phyloP scores from a whole-genome alignment of 2,797 vertebrate species.

The Monodelphis domestica region DNA sequence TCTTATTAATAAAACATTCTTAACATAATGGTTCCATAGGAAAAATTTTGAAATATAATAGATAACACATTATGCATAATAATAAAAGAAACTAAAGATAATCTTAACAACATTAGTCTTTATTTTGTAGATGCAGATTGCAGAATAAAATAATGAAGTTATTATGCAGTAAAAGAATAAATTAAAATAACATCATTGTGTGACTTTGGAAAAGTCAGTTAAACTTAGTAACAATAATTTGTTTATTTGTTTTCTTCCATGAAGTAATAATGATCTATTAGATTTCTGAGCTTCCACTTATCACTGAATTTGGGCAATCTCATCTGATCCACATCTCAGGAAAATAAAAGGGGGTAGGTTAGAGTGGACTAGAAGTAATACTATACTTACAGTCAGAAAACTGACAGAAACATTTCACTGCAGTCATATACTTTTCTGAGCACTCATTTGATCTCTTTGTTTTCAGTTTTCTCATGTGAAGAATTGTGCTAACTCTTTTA shows the following conservation, averaged over 20 bases:
- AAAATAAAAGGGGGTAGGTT: not conserved
- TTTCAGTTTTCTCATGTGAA: not conserved
- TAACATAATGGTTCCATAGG: conserved; percentile 61
- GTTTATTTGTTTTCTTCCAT: not conserved
- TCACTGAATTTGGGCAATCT: not conserved
- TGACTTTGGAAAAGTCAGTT: not conserved
- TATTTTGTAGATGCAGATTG: not conserved
- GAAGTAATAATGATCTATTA: not conserved
- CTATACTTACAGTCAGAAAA: not conserved
- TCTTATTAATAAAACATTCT: conserved; percentile 73
- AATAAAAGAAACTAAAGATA: conserved; percentile 57
- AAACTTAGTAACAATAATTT: not conserved
- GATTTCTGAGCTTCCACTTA: not conserved
- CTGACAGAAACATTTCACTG: not conserved
- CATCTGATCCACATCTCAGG: not conserved
- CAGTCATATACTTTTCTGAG: not conserved
- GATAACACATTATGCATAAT: conserved; percentile 63
- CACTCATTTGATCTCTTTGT: not conserved
- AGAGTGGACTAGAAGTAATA: not conserved
- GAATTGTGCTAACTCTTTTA: not conserved
- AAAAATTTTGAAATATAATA: conserved; percentile 54
- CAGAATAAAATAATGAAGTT: conserved; percentile 24
- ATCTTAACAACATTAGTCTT: conserved; percentile 64
- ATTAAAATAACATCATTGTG: not conserved
- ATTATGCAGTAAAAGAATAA: conserved; percentile 26